Evolutionary conservation across 2,113 vertebrate species (phyloP).

Genomic region (Dryoscopus gambensis): DNA sequence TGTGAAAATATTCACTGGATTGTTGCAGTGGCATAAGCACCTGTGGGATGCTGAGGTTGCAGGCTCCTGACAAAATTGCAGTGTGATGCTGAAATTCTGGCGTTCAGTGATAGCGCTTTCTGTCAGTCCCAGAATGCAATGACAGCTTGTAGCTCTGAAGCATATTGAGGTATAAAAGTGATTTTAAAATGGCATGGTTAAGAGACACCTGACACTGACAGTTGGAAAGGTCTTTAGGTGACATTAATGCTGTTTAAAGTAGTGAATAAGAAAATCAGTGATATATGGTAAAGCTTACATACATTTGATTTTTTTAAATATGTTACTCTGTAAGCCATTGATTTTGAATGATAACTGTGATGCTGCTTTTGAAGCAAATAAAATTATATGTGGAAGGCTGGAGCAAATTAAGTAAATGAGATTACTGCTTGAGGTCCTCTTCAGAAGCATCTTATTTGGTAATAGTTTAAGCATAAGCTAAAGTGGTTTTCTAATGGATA

Average conservation of each 20-base stretch:
- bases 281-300: background rate
- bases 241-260: background rate
- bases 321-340: background rate
- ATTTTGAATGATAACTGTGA: background rate
- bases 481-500: background rate
- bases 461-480: background rate
- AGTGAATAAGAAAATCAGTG: background rate
- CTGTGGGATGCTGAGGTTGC: fast-evolving
- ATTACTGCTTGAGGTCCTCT: background rate
- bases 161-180: background rate
- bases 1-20: background rate
- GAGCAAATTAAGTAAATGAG: background rate
- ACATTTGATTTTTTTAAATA: background rate
- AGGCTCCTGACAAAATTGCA: background rate
- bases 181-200: background rate
- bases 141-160: background rate
- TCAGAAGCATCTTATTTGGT: background rate
- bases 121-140: background rate
- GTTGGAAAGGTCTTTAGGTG: background rate
- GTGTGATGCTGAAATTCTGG: background rate
- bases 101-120: background rate
- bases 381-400: background rate
- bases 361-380: background rate
- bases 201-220: background rate
- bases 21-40: background rate